Percentiles rank a stretch among this genome's conserved stretches.
phyloP scores from a whole-genome alignment of 2,113 vertebrate species.

The Apaloderma vittatum region DNA sequence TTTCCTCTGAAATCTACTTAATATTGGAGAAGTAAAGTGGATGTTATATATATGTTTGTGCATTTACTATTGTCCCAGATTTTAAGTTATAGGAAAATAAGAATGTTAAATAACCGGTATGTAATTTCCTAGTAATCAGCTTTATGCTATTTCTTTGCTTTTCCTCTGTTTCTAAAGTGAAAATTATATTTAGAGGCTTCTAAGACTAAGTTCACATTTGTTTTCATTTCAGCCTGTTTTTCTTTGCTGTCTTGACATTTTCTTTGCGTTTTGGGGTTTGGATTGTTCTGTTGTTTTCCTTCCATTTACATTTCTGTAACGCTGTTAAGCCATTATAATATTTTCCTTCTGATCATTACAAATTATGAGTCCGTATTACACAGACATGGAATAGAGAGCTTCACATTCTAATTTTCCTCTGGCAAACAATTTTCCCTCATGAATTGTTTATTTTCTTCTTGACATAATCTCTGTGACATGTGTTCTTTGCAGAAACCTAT shows the following conservation, averaged over 20 bases:
- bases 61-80: neutral
- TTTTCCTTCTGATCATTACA: neutral
- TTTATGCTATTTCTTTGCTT: neutral
- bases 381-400: neutral
- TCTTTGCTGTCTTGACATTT: neutral
- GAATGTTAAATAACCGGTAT: neutral
- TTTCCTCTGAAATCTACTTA: neutral
- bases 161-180: neutral
- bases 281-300: neutral
- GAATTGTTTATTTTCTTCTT: slow-evolving; percentile 46
- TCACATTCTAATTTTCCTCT: slow-evolving; percentile 5
- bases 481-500: neutral
- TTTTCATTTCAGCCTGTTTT: neutral
- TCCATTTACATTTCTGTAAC: neutral
- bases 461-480: neutral
- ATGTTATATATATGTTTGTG: neutral
- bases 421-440: neutral
- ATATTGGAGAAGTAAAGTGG: neutral
- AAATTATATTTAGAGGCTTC: neutral
- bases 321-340: neutral
- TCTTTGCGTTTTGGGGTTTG: neutral
- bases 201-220: neutral
- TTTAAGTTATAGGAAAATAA: slow-evolving; percentile 5
- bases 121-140: neutral
- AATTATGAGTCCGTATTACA: neutral